Percentiles rank a stretch among this genome's conserved stretches.
Evolutionary conservation across 2,888 invertebrate species (phyloP).

Genomic region (Hipparchia semele): DNA sequence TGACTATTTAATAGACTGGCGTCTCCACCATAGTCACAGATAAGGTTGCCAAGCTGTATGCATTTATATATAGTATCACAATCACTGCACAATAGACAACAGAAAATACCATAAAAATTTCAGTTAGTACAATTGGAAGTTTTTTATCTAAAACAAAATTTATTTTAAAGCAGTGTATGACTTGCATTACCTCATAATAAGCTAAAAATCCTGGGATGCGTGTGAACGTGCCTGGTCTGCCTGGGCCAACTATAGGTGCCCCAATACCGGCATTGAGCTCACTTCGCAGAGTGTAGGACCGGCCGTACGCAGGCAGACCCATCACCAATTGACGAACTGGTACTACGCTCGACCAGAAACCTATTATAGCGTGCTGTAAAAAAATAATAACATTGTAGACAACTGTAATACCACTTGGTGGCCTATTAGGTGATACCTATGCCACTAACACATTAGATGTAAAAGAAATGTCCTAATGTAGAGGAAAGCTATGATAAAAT

Average conservation of each 20-base stretch:
- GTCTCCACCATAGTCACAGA: no score
- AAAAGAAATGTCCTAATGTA: no score
- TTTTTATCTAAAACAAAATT: no score
- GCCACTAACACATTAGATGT: no score
- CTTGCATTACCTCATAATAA: slow-evolving; percentile 86
- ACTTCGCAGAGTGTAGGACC: slow-evolving; percentile 86
- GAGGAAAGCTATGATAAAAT: no score
- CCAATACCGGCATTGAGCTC: slow-evolving; percentile 79
- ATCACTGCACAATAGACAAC: no score
- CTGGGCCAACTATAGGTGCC: slow-evolving; percentile 85
- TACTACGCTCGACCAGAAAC: slow-evolving; percentile 89
- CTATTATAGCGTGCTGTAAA: slow-evolving; percentile 68
- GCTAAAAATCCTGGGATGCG: slow-evolving; percentile 89
- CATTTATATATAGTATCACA: no score
- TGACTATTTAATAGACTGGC: no score
- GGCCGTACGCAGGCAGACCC: slow-evolving; percentile 91
- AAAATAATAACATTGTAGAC: background rate
- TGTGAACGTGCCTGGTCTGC: slow-evolving; percentile 87
- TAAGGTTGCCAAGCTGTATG: no score
- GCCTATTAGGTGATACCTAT: no score
- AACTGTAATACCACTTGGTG: background rate
- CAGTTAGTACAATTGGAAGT: no score
- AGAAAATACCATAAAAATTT: no score
- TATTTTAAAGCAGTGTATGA: background rate
- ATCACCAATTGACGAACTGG: slow-evolving; percentile 86